Conservation (phyloP, 2,797 vertebrate genomes). For the Phalanger gymnotis region DNA sequence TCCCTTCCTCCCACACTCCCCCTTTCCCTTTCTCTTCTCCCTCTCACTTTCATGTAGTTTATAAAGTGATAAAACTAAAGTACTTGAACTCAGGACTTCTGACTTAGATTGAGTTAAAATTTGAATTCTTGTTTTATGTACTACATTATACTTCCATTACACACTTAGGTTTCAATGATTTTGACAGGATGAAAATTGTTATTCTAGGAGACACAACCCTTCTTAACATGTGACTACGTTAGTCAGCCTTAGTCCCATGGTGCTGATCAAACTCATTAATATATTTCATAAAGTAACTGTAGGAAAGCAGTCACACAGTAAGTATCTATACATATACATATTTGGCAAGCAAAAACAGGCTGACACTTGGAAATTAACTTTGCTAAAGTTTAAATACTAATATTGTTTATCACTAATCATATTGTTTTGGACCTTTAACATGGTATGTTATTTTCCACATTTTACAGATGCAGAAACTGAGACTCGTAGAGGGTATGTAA, state of each 20-base stretch:
- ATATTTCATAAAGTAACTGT: neutral
- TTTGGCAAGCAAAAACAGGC: neutral
- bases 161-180: neutral
- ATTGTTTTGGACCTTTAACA: neutral
- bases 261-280: neutral
- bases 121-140: neutral
- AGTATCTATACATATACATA: neutral
- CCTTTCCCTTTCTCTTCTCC: neutral
- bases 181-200: neutral
- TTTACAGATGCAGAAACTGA: neutral
- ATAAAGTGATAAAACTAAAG: neutral
- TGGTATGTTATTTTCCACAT: neutral
- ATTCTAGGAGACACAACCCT: neutral
- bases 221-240: neutral
- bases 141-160: neutral
- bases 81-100: neutral
- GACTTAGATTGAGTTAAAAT: neutral
- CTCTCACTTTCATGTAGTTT: neutral
- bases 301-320: neutral
- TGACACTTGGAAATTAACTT: neutral
- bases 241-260: neutral
- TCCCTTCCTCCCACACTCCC: too few relatives aligned
- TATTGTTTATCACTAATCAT: neutral
- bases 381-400: neutral
- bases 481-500: neutral